These are phyloP conservation scores for Choristoneura fumiferana DNA, from an alignment of 1,140 invertebrate genomes.

Conservation along the genomic window DNA sequence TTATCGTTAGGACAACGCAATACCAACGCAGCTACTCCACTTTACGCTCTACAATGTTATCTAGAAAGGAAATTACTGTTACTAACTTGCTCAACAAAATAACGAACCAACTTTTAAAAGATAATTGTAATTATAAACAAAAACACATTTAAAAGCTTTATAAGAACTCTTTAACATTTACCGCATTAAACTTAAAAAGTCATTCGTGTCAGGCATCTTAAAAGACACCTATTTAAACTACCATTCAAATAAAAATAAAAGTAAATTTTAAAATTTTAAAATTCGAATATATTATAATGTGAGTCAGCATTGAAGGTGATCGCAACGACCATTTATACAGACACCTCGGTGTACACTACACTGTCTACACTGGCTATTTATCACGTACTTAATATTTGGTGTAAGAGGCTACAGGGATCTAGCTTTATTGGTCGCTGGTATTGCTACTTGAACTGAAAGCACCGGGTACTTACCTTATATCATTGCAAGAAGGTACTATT, in stretches of 20 bases:
- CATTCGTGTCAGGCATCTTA: too few relatives aligned
- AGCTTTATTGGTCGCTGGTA: not conserved
- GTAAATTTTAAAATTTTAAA: not conserved
- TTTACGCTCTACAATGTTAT: slow-evolving; percentile 16
- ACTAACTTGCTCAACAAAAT: slow-evolving; percentile 13
- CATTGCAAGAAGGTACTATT: not conserved
- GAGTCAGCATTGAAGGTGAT: not conserved
- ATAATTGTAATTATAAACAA: not conserved
- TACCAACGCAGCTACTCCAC: not conserved
- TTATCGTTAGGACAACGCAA: slow-evolving; percentile 6
- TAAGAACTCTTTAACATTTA: too few relatives aligned
- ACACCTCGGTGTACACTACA: slow-evolving; percentile 1
- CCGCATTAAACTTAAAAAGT: too few relatives aligned
- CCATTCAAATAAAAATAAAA: too few relatives aligned
- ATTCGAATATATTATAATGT: not conserved
- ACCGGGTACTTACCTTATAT: not conserved
- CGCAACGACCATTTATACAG: slow-evolving; percentile 2
- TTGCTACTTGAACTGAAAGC: not conserved
- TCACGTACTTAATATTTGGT: slow-evolving; percentile 9
- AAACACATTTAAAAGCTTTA: too few relatives aligned
- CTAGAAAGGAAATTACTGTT: slow-evolving; percentile 18
- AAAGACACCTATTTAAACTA: too few relatives aligned
- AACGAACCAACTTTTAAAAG: slow-evolving; percentile 13
- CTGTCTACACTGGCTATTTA: slow-evolving; percentile 6
- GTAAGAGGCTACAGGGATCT: not conserved